Percentiles rank a stretch among this genome's conserved stretches.
Evolutionary conservation across 2,888 invertebrate species (phyloP).

Genomic region (Carpatolechia fugitivella): DNA sequence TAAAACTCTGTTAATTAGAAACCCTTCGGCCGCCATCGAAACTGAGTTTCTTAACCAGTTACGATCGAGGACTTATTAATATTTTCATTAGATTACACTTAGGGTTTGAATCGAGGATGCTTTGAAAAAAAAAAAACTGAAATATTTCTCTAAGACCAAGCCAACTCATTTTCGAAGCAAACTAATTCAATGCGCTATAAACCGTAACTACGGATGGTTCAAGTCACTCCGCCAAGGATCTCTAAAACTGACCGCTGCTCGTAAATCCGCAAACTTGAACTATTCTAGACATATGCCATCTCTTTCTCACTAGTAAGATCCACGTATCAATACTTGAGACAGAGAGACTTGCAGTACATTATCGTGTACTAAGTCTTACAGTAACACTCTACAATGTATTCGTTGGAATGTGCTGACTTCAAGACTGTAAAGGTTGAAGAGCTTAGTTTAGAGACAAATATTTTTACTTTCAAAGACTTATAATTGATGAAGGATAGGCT

Average conservation of each 20-base stretch:
- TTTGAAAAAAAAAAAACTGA: neutral
- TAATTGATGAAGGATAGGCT: no score
- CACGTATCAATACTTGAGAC: constrained; percentile 28
- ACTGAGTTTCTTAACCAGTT: no score
- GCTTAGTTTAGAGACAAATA: neutral
- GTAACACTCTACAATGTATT: neutral
- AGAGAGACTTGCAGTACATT: constrained; percentile 24
- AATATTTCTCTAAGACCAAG: neutral
- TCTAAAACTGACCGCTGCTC: constrained; percentile 33
- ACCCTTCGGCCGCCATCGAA: no score
- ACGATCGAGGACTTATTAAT: no score
- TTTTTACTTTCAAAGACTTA: neutral
- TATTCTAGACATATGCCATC: constrained; percentile 45
- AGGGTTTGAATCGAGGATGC: no score
- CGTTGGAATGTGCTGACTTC: constrained; percentile 6
- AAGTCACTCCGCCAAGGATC: neutral
- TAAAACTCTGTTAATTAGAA: no score
- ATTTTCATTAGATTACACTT: no score
- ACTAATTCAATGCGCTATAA: neutral
- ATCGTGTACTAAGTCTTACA: constrained; percentile 13
- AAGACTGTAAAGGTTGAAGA: constrained; percentile 1
- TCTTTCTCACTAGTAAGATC: constrained; percentile 32
- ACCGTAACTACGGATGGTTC: neutral
- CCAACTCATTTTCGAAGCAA: neutral
- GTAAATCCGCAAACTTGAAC: constrained; percentile 48